These are phyloP conservation scores for Plectropomus leopardus DNA, from an alignment of 2,113 vertebrate genomes.

Conservation along the genomic window DNA sequence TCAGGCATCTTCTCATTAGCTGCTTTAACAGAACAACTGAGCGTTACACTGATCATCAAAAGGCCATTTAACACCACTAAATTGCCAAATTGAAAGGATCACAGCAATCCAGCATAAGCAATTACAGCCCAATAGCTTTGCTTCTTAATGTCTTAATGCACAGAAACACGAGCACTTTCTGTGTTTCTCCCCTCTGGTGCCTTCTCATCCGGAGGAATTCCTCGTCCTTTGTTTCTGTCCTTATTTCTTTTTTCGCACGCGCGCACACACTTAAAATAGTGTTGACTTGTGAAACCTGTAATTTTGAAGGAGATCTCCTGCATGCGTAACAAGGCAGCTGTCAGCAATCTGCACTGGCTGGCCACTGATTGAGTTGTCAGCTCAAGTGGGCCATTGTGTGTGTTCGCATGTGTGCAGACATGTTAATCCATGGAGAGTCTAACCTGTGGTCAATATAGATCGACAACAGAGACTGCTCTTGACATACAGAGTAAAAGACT, in stretches of 20 bases:
- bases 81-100: constrained; percentile 42
- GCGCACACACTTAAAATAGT: constrained; percentile 14
- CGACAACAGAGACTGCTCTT: not conserved
- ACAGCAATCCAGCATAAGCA: constrained; percentile 34
- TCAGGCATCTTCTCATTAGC: constrained; percentile 44
- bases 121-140: constrained; percentile 49
- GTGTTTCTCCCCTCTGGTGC: not conserved
- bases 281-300: constrained; percentile 39
- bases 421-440: constrained; percentile 17
- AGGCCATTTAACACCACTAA: constrained; percentile 56
- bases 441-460: constrained; percentile 36
- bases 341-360: constrained; percentile 22
- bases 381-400: constrained; percentile 29
- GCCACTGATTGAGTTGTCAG: constrained; percentile 44
- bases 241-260: not conserved
- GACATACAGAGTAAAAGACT: constrained; percentile 1
- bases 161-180: not conserved
- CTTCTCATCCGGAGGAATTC: not conserved
- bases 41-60: constrained; percentile 59
- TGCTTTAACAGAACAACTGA: constrained; percentile 41
- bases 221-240: not conserved
- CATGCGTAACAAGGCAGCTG: constrained; percentile 38
- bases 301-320: constrained; percentile 40
- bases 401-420: not conserved
- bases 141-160: constrained; percentile 36